These are phyloP conservation scores for Novumbra hubbsi DNA, from an alignment of 2,797 vertebrate genomes.

Conservation along the genomic window DNA sequence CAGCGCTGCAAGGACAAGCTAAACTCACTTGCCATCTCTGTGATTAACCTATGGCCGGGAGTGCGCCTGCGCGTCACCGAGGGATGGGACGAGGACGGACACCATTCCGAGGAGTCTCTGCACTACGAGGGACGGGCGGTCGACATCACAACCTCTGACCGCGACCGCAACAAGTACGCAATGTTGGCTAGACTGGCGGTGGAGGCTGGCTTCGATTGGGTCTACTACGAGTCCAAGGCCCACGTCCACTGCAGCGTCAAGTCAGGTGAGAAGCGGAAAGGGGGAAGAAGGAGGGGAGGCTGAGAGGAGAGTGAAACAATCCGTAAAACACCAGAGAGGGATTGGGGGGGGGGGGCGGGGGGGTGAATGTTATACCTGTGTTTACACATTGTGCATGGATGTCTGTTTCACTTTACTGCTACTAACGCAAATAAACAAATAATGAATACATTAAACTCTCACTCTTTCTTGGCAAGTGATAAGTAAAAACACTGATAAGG, in stretches of 20 bases:
- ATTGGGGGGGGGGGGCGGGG: background rate
- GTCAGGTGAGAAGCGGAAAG: constrained; percentile 79
- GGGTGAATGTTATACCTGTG: background rate
- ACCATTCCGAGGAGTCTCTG: constrained; percentile 92
- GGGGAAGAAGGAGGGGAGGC: background rate
- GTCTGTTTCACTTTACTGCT: constrained; percentile 19
- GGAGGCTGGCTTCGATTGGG: constrained; percentile 97
- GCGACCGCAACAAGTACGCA: constrained; percentile 92
- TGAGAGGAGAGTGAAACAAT: background rate
- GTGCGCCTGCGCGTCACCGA: constrained; percentile 93
- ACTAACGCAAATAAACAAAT: constrained; percentile 17
- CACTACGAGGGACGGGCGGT: constrained; percentile 95
- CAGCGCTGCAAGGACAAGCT: constrained; percentile 97
- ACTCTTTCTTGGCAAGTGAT: constrained; percentile 5
- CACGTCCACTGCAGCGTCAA: constrained; percentile 98
- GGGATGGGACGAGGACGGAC: constrained; percentile 96
- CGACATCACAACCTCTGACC: constrained; percentile 95
- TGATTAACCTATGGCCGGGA: constrained; percentile 96
- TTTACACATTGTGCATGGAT: constrained; percentile 15
- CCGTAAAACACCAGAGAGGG: background rate
- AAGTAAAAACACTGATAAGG: background rate
- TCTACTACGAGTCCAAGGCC: constrained; percentile 95
- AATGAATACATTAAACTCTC: background rate
- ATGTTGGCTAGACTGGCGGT: constrained; percentile 92
- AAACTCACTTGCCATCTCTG: constrained; percentile 93